phyloP scores from a whole-genome alignment of 2,888 invertebrate species.

The Dimorphilus gyrociliatus region DNA sequence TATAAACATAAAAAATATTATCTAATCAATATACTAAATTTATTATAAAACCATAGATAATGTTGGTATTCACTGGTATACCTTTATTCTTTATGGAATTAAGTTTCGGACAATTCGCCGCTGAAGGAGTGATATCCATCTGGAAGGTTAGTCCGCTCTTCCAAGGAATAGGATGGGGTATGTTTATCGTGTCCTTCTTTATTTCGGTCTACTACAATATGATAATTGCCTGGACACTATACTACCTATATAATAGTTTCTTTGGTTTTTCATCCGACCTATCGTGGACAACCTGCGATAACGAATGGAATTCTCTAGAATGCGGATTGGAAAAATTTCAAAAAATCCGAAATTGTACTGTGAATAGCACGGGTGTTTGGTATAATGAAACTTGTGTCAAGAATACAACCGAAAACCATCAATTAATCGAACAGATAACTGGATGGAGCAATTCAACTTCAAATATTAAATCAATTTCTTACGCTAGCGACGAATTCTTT shows the following conservation, averaged over 20 bases:
- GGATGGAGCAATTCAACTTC: too few relatives aligned
- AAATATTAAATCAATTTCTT: too few relatives aligned
- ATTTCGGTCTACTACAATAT: constrained; percentile 44
- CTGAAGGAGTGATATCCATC: constrained; percentile 27
- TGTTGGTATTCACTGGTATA: constrained; percentile 31
- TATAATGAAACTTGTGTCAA: too few relatives aligned
- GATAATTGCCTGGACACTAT: constrained; percentile 43
- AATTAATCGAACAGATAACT: too few relatives aligned
- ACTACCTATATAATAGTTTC: constrained; percentile 41
- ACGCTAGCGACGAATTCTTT: too few relatives aligned
- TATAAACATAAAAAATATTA: too few relatives aligned
- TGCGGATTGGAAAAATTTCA: too few relatives aligned
- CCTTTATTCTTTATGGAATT: constrained; percentile 36
- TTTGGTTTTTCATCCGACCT: constrained; percentile 30
- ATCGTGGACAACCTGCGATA: constrained; percentile 39
- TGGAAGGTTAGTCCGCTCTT: constrained; percentile 11
- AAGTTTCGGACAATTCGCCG: constrained; percentile 32
- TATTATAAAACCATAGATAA: too few relatives aligned
- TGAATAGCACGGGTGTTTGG: too few relatives aligned
- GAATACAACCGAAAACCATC: too few relatives aligned
- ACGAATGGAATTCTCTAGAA: constrained; percentile 23
- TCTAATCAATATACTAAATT: too few relatives aligned
- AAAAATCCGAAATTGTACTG: too few relatives aligned
- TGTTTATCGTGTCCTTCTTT: constrained; percentile 42
- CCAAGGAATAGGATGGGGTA: constrained; percentile 40